Conservation (phyloP, 1,140 invertebrate genomes). For the Chlorops oryzae region DNA sequence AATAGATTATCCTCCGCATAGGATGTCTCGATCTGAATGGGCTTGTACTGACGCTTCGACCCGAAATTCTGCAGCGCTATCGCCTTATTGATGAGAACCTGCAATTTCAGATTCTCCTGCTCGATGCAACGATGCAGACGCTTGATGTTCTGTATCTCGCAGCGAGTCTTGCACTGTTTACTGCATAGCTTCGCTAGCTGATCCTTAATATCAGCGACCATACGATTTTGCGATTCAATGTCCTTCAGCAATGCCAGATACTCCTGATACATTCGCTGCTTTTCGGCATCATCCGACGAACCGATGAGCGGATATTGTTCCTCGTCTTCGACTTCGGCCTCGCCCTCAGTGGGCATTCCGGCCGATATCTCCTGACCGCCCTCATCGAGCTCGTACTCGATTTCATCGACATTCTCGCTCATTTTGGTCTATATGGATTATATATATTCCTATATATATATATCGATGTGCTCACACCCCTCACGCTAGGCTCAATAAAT, state of each 20-base stretch:
- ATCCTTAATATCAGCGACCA: conserved; percentile 34
- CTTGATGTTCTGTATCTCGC: conserved; percentile 35
- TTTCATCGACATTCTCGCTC: conserved; percentile 23
- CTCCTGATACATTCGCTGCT: conserved; percentile 38
- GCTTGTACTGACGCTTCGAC: conserved; percentile 32
- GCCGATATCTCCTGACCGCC: conserved; percentile 17
- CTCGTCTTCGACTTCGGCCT: conserved; percentile 10
- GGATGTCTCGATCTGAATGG: conserved; percentile 32
- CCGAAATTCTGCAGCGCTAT: conserved; percentile 38
- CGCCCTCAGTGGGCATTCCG: no score
- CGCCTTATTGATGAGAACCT: conserved; percentile 33
- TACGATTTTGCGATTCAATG: conserved; percentile 40
- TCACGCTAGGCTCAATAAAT: no score
- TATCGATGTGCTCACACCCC: no score
- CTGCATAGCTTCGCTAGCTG: conserved; percentile 35
- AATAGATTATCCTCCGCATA: conserved; percentile 35
- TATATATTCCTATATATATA: no score
- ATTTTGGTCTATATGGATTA: conserved; percentile 21
- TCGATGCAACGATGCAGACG: conserved; percentile 38
- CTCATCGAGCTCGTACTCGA: conserved; percentile 25
- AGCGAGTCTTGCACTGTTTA: conserved; percentile 31
- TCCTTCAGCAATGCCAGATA: conserved; percentile 40
- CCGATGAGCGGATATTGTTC: conserved; percentile 36
- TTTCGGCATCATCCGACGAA: conserved; percentile 37
- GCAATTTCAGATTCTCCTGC: conserved; percentile 39